phyloP scores from a whole-genome alignment of 2,797 vertebrate genomes.

The Diplodus puntazzo region DNA sequence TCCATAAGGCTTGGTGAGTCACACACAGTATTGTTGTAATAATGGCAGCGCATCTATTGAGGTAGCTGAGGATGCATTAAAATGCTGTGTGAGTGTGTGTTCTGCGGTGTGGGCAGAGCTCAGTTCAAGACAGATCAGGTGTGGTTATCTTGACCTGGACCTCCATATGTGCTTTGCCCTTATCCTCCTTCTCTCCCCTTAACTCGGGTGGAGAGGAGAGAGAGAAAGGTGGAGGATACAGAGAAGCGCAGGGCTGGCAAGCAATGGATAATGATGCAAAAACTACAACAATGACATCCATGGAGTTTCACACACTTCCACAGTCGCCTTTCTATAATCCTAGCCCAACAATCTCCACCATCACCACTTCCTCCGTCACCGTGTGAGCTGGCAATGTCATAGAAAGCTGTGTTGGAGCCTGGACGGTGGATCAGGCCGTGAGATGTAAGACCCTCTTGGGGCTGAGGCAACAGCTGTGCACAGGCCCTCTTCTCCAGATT shows the following conservation, averaged over 20 bases:
- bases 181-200: conserved; percentile 31
- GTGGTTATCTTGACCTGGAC: conserved; percentile 71
- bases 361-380: conserved; percentile 22
- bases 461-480: conserved; percentile 80
- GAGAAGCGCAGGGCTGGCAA: background rate
- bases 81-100: conserved; percentile 69
- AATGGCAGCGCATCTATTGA: conserved; percentile 59
- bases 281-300: conserved; percentile 10
- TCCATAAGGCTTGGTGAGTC: conserved; percentile 69
- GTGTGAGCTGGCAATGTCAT: conserved; percentile 47
- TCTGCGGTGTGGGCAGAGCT: conserved; percentile 59
- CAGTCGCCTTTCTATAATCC: background rate
- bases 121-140: conserved; percentile 67
- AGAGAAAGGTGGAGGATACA: background rate
- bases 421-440: conserved; percentile 46
- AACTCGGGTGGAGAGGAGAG: background rate
- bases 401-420: conserved; percentile 53
- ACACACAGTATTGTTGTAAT: conserved; percentile 66
- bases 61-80: conserved; percentile 63
- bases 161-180: conserved; percentile 62
- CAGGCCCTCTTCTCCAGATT: conserved; percentile 64
- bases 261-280: conserved; percentile 8
- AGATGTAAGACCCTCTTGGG: conserved; percentile 59
- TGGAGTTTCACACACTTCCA: background rate
- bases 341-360: conserved; percentile 23